Evolutionary conservation across 2,888 invertebrate species (phyloP).

Genomic region (Eristalis intricaria): DNA sequence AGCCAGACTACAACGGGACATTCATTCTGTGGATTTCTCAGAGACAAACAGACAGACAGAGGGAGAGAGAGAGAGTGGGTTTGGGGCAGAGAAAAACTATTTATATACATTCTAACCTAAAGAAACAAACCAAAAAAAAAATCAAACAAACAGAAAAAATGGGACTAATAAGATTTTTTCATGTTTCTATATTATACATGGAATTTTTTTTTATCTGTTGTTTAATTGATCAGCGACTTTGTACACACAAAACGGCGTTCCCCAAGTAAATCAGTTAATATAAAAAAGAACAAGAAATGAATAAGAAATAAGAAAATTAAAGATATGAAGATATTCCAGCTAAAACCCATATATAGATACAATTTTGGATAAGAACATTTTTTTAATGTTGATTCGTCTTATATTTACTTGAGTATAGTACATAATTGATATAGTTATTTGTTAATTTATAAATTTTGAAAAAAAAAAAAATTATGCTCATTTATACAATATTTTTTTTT

Average conservation of each 20-base stretch:
- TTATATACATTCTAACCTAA: not conserved
- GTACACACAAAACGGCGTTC: conserved; percentile 8
- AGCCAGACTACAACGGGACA: no score
- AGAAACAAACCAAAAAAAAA: not conserved
- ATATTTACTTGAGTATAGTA: conserved; percentile 17
- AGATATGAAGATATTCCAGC: conserved; percentile 30
- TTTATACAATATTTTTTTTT: conserved; percentile 14
- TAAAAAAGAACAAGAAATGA: not conserved
- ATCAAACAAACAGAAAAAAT: not conserved
- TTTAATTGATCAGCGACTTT: not conserved
- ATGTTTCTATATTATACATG: not conserved
- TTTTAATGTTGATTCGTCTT: conserved; percentile 6
- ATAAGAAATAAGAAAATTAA: not conserved
- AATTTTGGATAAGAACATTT: conserved; percentile 34
- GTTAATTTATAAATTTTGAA: not conserved
- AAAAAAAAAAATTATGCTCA: not conserved
- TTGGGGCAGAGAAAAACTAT: not conserved
- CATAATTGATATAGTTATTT: not conserved
- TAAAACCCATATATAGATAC: conserved; percentile 57
- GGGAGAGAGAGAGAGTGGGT: not conserved
- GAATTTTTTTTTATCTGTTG: not conserved
- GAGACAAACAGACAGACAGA: not conserved
- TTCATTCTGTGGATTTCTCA: not conserved
- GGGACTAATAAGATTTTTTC: not conserved
- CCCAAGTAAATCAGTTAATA: not conserved